Base-by-base conservation (phyloP, 2,797 vertebrate species). In the Loris lydekkerianus region DNA sequence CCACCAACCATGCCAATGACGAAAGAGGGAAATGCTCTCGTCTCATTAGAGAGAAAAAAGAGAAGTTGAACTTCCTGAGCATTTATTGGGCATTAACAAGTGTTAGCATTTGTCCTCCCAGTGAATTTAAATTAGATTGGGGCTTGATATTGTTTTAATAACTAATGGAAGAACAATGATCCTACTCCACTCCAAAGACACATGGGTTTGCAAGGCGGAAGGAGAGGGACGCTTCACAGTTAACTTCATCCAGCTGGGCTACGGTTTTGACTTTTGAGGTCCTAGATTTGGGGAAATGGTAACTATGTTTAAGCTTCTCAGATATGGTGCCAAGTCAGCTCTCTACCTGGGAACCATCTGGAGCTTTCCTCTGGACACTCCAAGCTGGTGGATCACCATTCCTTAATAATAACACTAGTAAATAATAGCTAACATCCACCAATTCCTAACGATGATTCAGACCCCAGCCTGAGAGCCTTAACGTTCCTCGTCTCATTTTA, bases 291-390 rank as follows among this genome's bases (percentile, higher is more conserved):
- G 80, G 61, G 20, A 82, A 65, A 70, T 13, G 67, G 29, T 7
- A 9, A 11, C 17, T 2, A 0, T 7, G 3, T 43, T 1, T 6
- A 27, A 84, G 53, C 11, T 3, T 23, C 86, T 31, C 10, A 7
- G 65, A 61, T 7, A 20, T 46, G 86, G 61, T 8, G 46, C n/a
- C 88, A 46, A 9, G 31, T 25, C 46, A 81, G 58, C 27, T 96
- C 87, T 93, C 93, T 89, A 88, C 72, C 65, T 65, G 34, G 56
- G 84, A 65, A 21, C 96, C 85, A 77, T 14, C 96, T 96, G 67
- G 85, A 96, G 93, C 88, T 17, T 60, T 4, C 43, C 53, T 75
- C 29, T 31, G 31, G 65, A 56, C 76, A 90, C 46, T 75, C 56
- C 93, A 87, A 29, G 20, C 23, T 10, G 80, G 56, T 1, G 80